Percentiles rank a stretch among this genome's conserved stretches.
phyloP scores from a whole-genome alignment of 2,888 invertebrate genomes.

The Hydriomena furcata region DNA sequence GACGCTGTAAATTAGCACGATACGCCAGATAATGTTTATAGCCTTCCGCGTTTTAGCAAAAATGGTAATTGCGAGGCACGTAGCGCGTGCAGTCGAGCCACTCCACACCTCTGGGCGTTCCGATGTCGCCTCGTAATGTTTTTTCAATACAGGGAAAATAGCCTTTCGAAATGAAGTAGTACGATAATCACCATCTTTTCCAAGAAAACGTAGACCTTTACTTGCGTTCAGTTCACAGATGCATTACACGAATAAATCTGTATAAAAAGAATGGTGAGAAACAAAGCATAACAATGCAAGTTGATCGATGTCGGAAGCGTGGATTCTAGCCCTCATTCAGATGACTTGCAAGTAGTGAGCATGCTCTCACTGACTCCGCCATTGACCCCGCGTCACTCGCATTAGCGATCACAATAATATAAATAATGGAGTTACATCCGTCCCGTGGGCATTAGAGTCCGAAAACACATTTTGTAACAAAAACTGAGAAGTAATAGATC shows the following conservation, averaged over 20 bases:
- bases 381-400: constrained; percentile 71
- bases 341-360: constrained; percentile 77
- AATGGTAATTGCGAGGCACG: constrained; percentile 63
- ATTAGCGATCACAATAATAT: constrained; percentile 70
- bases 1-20: constrained; percentile 78
- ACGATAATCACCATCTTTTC: constrained; percentile 6
- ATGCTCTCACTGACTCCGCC: constrained; percentile 79
- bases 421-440: constrained; percentile 72
- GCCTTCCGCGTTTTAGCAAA: constrained; percentile 72
- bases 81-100: constrained; percentile 37
- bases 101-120: constrained; percentile 36
- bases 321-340: constrained; percentile 69
- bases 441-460: constrained; percentile 62
- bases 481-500: constrained; percentile 64
- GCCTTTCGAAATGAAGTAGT: constrained; percentile 17
- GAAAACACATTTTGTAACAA: constrained; percentile 56
- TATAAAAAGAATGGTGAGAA: constrained; percentile 44
- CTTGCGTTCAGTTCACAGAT: constrained; percentile 1
- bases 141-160: constrained; percentile 30
- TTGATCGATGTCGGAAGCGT: constrained; percentile 76
- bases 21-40: constrained; percentile 76
- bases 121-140: constrained; percentile 33
- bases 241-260: constrained; percentile 15
- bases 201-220: constrained; percentile 5
- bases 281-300: constrained; percentile 57